Evolutionary conservation across 2,113 vertebrate genomes (phyloP).

Genomic region (Anguilla japonica): DNA sequence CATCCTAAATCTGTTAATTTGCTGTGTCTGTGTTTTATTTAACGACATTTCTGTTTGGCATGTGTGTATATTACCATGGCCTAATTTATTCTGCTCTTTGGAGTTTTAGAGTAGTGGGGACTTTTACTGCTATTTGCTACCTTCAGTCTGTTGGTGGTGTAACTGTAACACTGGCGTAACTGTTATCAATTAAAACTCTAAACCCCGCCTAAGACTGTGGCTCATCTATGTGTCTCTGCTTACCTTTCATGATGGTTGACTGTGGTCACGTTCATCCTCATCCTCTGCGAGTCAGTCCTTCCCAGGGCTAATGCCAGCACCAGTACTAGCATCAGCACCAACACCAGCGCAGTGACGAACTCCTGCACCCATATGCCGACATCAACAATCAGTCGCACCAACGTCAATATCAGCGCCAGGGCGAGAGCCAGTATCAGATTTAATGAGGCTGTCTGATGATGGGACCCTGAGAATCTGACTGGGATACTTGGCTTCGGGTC

Average conservation of each 20-base stretch:
- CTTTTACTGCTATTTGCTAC: slow-evolving; percentile 98
- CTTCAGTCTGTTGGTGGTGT: slow-evolving; percentile 98
- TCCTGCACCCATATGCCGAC: neutral
- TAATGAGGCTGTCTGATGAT: no score
- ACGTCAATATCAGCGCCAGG: neutral
- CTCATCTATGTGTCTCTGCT: neutral
- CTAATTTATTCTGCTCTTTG: slow-evolving; percentile 99
- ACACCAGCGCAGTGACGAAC: neutral
- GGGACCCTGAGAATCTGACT: no score
- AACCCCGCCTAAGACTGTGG: slow-evolving; percentile 51
- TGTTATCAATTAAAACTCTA: slow-evolving; percentile 95
- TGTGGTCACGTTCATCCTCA: no score
- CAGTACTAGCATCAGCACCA: no score
- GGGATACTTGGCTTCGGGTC: no score
- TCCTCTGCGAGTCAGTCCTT: no score
- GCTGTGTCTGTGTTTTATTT: slow-evolving; percentile 82
- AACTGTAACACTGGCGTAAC: slow-evolving; percentile 99
- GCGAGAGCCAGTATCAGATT: neutral
- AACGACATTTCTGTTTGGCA: slow-evolving; percentile 75
- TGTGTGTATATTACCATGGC: slow-evolving; percentile 92
- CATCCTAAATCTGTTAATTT: slow-evolving; percentile 60
- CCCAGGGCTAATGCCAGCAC: no score
- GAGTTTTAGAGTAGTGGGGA: slow-evolving; percentile 96
- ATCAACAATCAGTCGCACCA: neutral
- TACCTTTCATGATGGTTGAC: neutral